phyloP scores from a whole-genome alignment of 2,888 invertebrate genomes.

The Drosophila trichaetosa region DNA sequence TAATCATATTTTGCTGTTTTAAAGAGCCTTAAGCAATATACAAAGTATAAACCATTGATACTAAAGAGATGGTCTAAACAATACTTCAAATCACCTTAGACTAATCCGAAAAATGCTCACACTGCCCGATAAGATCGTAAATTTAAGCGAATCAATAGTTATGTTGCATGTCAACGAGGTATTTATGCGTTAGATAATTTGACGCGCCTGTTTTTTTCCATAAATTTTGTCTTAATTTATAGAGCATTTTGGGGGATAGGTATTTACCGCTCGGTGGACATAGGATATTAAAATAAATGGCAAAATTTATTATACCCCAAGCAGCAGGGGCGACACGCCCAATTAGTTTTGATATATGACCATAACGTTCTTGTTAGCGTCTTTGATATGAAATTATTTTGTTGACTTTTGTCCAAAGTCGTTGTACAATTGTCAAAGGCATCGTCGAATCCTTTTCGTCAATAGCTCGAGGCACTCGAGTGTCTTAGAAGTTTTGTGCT shows the following conservation, averaged over 20 bases:
- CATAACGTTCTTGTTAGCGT: slow-evolving; percentile 41
- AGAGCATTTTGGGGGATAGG: slow-evolving; percentile 25
- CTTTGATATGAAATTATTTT: slow-evolving; percentile 53
- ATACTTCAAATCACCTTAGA: not conserved
- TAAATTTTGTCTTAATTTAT: slow-evolving; percentile 40
- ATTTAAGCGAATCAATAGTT: slow-evolving; percentile 32
- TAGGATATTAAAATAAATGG: slow-evolving; percentile 46
- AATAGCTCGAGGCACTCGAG: slow-evolving; percentile 9
- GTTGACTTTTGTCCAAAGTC: slow-evolving; percentile 38
- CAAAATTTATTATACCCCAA: slow-evolving; percentile 48
- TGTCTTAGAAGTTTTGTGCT: slow-evolving; percentile 18
- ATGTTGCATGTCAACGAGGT: slow-evolving; percentile 26
- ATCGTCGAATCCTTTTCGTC: slow-evolving; percentile 32
- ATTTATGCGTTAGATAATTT: slow-evolving; percentile 30
- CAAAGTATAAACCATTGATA: not conserved
- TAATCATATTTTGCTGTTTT: not conserved
- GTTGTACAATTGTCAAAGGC: not conserved
- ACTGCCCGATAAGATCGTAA: slow-evolving; percentile 7
- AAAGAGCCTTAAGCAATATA: not conserved
- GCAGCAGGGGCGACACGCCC: slow-evolving; percentile 50
- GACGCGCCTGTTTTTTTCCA: slow-evolving; percentile 27
- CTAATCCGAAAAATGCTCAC: not conserved
- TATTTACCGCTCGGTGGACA: slow-evolving; percentile 8
- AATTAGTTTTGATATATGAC: slow-evolving; percentile 67
- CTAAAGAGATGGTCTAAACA: not conserved